phyloP scores from a whole-genome alignment of 2,797 vertebrate genomes.

The Morus bassanus region DNA sequence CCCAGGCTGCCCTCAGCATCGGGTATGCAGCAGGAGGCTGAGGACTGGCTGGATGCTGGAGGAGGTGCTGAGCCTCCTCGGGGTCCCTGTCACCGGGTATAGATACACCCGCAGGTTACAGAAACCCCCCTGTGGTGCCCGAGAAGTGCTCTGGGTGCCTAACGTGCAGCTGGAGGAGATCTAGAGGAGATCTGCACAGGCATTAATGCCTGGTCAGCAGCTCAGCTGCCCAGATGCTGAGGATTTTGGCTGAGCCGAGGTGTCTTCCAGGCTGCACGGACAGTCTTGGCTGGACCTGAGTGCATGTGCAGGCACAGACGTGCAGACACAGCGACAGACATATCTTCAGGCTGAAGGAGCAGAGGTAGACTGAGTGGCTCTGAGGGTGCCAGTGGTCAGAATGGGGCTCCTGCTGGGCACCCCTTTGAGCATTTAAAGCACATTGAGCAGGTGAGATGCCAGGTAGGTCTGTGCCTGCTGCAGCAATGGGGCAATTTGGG shows the following conservation, averaged over 20 bases:
- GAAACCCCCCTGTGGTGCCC: not conserved
- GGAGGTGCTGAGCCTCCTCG: not conserved
- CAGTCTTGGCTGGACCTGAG: no score
- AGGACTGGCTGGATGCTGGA: not conserved
- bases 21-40: rapidly evolving
- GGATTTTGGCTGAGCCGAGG: not conserved
- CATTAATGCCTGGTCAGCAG: no score
- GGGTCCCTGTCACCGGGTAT: not conserved
- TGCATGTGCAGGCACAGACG: not conserved
- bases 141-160: no score
- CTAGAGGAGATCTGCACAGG: not conserved
- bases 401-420: not conserved
- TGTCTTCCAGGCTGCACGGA: no score
- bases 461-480: not conserved
- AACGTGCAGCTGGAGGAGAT: not conserved
- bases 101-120: no score
- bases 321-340: not conserved
- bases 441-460: not conserved
- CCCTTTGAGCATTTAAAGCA: not conserved
- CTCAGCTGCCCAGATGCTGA: rapidly evolving
- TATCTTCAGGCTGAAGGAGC: not conserved
- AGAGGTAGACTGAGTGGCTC: not conserved
- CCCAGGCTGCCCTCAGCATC: not conserved
- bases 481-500: not conserved
- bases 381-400: not conserved